Base-by-base conservation (phyloP, 2,113 vertebrate genomes). In the Indicator indicator region DNA sequence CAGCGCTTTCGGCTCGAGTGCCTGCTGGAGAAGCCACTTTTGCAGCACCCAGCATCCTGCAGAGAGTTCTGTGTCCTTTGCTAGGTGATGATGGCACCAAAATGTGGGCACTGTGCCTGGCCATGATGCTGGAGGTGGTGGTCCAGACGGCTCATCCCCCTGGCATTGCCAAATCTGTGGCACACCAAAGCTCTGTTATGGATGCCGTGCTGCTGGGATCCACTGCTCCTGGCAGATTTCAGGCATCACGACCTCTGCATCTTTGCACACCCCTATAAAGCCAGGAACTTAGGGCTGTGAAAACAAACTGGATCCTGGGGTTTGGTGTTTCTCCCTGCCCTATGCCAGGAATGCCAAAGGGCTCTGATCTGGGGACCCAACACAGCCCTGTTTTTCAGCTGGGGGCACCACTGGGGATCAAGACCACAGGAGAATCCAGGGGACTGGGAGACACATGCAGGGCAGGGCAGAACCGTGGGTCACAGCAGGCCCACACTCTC, bases 91-190 rank as follows among this genome's bases (percentile, higher is more conserved):
- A 68, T 40, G 76, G 69, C 86, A 86, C 40, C 44, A 30, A 54
- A 76, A 24, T 1, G 0, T 3, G 63, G 86, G 58, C 59, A 12
- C 54, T 3, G 21, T 2, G 9, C 65, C 70, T 4, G 2, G 44
- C 46, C 62, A 24, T 0, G 0, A 58, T 76, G 69, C 30, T 0
- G 0, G 52, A 58, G 52, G 17, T 3, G 48, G 7, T 65, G 48
- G 36, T 42, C 55, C 87, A 72, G 86, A 59, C 59, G 0, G 0
- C 13, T 5, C 63, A 18, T 5, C 50, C 38, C 62, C 20, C 0
- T 0, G 0, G 63, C 42, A 5, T 1, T 11, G 33, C 33, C 62
- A 63, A 18, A 63, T 15, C 42, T 1, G 0, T 27, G n/a, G 16
- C 56, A 6, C 28, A 12, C 18, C 85, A 33, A 21, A 75, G 26